These are phyloP conservation scores for Polyergus mexicanus DNA, from an alignment of 1,140 invertebrate species.

Conservation along the genomic window DNA sequence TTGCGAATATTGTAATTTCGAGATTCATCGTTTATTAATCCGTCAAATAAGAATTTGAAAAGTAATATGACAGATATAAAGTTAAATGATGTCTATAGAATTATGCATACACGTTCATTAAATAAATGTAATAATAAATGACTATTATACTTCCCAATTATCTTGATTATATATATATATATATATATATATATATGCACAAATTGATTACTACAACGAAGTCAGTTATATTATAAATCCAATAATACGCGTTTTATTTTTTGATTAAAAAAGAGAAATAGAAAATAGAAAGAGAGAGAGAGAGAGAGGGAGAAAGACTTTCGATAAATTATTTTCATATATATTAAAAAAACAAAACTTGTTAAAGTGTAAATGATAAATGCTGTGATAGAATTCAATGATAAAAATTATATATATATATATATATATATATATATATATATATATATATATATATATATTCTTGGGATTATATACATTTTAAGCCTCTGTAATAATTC, in stretches of 20 bases:
- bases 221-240: constrained; percentile 8
- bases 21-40: not conserved
- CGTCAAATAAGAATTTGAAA: constrained; percentile 3
- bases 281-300: too few relatives aligned
- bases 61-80: not conserved
- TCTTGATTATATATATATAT: not conserved
- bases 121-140: not conserved
- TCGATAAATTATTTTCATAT: not conserved
- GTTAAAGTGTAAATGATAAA: not conserved
- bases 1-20: not conserved
- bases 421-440: constrained; percentile 38
- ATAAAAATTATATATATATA: constrained; percentile 13
- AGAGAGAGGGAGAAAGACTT: not conserved
- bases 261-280: too few relatives aligned
- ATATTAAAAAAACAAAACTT: not conserved
- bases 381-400: not conserved
- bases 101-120: not conserved
- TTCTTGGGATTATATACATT: not conserved
- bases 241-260: constrained; percentile 30
- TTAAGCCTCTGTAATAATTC: not conserved
- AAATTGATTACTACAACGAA: constrained; percentile 15
- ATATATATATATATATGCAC: constrained; percentile 1
- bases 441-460: constrained; percentile 27
- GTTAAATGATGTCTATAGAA: not conserved
- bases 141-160: constrained; percentile 6